These are phyloP conservation scores for Pinctada fucata DNA, from an alignment of 2,888 invertebrate species.

Conservation along the genomic window DNA sequence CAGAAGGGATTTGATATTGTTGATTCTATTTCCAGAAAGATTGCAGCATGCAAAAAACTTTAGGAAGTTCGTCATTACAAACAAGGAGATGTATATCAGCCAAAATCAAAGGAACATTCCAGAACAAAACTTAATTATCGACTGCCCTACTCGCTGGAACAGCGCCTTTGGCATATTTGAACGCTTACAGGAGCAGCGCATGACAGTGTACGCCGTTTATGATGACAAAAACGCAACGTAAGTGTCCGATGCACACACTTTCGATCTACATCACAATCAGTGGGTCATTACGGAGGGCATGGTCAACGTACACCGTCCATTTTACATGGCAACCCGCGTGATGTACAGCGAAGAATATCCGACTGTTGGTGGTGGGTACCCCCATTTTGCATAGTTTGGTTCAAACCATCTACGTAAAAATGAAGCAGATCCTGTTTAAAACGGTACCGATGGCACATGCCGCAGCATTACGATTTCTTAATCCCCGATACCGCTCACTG, in stretches of 20 bases:
- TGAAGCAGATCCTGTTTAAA: neutral
- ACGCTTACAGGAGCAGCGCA: constrained; percentile 9
- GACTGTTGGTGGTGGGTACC: constrained; percentile 27
- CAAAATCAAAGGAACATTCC: constrained; percentile 15
- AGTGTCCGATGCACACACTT: neutral
- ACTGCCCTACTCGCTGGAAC: constrained; percentile 19
- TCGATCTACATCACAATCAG: neutral
- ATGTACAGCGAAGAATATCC: constrained; percentile 31
- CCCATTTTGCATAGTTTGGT: neutral
- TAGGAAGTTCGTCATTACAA: constrained; percentile 21
- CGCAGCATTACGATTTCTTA: no score
- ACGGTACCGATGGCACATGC: no score
- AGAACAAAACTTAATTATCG: constrained; percentile 13
- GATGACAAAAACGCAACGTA: constrained; percentile 5
- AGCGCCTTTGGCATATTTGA: constrained; percentile 29
- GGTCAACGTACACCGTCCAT: constrained; percentile 5
- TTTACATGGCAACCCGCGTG: constrained; percentile 24
- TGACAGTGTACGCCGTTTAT: constrained; percentile 27
- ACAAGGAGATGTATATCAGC: constrained; percentile 5
- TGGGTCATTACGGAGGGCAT: constrained; percentile 4
- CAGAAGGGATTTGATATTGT: constrained; percentile 17
- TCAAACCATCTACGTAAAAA: neutral
- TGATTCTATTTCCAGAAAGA: neutral
- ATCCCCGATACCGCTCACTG: no score
- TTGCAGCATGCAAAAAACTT: constrained; percentile 24